These are phyloP conservation scores for Tetrao urogallus DNA, from an alignment of 2,113 vertebrate species.

Conservation along the genomic window DNA sequence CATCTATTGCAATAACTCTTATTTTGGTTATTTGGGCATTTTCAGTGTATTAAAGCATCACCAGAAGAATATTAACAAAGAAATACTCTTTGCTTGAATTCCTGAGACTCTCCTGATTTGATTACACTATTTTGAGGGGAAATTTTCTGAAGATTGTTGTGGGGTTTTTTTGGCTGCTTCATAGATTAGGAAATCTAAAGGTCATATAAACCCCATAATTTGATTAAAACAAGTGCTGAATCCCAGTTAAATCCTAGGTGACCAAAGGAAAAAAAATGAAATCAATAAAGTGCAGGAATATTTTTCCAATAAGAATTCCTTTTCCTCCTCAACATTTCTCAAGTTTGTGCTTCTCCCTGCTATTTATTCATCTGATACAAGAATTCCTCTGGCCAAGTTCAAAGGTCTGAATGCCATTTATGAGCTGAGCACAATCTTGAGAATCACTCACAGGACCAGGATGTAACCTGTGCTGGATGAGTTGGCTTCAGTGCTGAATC, in stretches of 20 bases:
- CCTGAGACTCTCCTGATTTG: background rate
- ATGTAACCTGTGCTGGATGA: background rate
- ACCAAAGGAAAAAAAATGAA: background rate
- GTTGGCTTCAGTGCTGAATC: background rate
- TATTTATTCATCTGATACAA: background rate
- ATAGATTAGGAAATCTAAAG: background rate
- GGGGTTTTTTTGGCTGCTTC: background rate
- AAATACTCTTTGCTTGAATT: background rate
- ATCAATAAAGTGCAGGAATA: background rate
- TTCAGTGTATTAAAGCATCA: slow-evolving; percentile 13
- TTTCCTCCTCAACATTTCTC: background rate
- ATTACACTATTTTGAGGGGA: background rate
- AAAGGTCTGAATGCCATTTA: background rate
- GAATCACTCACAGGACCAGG: background rate
- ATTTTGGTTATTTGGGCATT: background rate
- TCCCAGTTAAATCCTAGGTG: background rate
- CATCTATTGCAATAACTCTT: slow-evolving; percentile 22
- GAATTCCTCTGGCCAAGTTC: background rate
- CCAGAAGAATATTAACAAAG: slow-evolving; percentile 13
- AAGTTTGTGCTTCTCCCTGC: too few relatives aligned
- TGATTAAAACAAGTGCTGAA: background rate
- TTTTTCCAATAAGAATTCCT: background rate
- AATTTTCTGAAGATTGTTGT: background rate
- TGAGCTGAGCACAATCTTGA: background rate
- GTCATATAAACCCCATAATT: background rate